Conservation (phyloP, 2,797 vertebrate species). For the Gymnodraco acuticeps region DNA sequence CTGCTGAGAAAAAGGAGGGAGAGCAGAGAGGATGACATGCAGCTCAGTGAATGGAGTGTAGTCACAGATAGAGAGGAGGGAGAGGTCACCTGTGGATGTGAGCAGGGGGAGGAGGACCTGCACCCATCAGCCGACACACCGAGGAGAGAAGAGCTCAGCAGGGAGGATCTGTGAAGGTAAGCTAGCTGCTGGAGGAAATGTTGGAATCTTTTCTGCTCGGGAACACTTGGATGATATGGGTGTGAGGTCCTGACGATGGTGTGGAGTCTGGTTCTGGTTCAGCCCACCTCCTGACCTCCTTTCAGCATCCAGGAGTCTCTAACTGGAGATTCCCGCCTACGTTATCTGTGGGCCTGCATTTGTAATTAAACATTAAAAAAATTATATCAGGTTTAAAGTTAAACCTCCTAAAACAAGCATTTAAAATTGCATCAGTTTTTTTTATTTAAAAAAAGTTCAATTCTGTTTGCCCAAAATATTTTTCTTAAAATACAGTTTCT, state of each 20-base stretch:
- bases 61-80: constrained; percentile 40
- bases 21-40: constrained; percentile 10
- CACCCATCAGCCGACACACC: constrained; percentile 24
- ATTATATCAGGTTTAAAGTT: neutral
- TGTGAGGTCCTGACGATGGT: neutral
- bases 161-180: constrained; percentile 53
- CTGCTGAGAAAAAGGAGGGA: constrained; percentile 45
- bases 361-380: neutral
- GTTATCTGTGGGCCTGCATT: neutral
- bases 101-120: constrained; percentile 44
- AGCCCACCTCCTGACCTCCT: neutral
- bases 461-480: neutral
- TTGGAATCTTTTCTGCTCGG: neutral
- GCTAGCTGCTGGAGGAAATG: constrained; percentile 18
- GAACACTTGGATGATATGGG: neutral
- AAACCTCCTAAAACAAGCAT: neutral
- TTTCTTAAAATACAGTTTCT: neutral
- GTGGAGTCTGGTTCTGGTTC: constrained; percentile 4
- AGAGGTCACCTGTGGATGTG: constrained; percentile 78
- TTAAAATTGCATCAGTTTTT: no score
- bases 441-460: neutral
- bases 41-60: constrained; percentile 28
- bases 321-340: neutral
- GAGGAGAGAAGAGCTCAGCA: constrained; percentile 15
- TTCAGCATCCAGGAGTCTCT: constrained; percentile 8